Evolutionary conservation across 2,113 vertebrate species (phyloP), one percentile per base, ranked within the genome.

Genomic region (Dasyornis broadbenti): DNA sequence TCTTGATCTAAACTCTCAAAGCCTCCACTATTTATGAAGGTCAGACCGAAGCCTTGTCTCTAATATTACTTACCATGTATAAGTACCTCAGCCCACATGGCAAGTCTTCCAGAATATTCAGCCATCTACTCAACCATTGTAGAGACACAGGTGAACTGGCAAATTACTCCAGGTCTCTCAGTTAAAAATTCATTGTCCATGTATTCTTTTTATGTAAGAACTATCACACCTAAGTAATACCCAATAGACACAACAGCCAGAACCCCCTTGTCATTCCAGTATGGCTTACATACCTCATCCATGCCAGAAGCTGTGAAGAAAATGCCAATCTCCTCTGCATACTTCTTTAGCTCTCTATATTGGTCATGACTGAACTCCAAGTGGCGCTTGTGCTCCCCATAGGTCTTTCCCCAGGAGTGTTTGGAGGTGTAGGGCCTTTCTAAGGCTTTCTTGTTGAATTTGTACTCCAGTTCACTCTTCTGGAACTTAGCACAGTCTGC

Each of bases 401-500:
- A 99, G 0, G 99, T 99, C 91, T 98, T 97, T 7, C 99, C 99
- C 99, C 99, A 99, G 7, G 99, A 99, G 75, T 99, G 98, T 76
- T 98, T 89, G 5, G 99, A 98, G 2, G 94, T 98, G 78, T 99
- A 99, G 0, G 98, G 98, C 13, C 99, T 98, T 78, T 98, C 98
- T 96, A 99, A 83, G 6, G 99, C 99, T 78, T 90, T 97, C 86
- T 98, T 99, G 91, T 99, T 99, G 86, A 99, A 99, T 80, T 99
- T 99, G 93, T 98, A 69, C 68, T 99, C 98, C 86, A 99, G 90
- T 57, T 99, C 99, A 11, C 99, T 99, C 95, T 99, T 99, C 97
- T 99, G 99, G 91, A 99, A 99, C 93, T 99, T 99, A 33, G 99
- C 99, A 94, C 99, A 99, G 61, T 99, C 99, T 2, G 99, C 99